phyloP scores from a whole-genome alignment of 2,797 vertebrate species.

The Enteromius afrohamiltoni region DNA sequence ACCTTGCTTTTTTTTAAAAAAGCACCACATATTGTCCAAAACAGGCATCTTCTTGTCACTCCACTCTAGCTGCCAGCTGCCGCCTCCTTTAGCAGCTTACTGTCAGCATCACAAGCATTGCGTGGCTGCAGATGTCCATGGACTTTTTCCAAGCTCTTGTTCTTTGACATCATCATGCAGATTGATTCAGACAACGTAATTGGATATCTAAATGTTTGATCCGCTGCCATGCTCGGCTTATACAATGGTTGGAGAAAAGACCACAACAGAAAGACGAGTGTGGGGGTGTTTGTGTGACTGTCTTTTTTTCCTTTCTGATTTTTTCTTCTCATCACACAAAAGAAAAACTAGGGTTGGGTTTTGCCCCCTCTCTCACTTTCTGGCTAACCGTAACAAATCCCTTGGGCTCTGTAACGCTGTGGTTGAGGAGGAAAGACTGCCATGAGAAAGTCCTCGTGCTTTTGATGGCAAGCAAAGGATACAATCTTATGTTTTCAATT shows the following conservation, averaged over 20 bases:
- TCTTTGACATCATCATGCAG: constrained; percentile 60
- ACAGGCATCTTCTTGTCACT: constrained; percentile 44
- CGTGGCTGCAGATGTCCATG: constrained; percentile 68
- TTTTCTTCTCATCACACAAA: constrained; percentile 15
- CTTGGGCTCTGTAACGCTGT: constrained; percentile 47
- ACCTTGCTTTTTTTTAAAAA: constrained; percentile 53
- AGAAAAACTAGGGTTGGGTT: constrained; percentile 47
- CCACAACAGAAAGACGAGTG: constrained; percentile 38
- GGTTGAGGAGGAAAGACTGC: constrained; percentile 45
- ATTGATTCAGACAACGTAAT: constrained; percentile 62
- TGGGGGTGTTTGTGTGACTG: constrained; percentile 13
- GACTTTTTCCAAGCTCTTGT: constrained; percentile 67
- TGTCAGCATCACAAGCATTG: constrained; percentile 59
- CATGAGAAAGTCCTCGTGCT: constrained; percentile 54
- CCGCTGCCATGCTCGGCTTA: constrained; percentile 55
- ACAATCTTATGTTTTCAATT: constrained; percentile 75
- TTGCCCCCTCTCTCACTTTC: constrained; percentile 41
- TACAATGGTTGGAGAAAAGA: constrained; percentile 42
- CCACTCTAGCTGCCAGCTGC: constrained; percentile 66
- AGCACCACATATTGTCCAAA: constrained; percentile 52
- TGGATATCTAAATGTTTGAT: constrained; percentile 66
- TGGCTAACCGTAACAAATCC: constrained; percentile 56
- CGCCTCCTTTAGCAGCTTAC: constrained; percentile 32
- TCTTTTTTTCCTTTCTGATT: constrained; percentile 31
- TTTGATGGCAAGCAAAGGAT: constrained; percentile 61